phyloP scores from a whole-genome alignment of 2,797 vertebrate species.

The Apogon hyalosoma region DNA sequence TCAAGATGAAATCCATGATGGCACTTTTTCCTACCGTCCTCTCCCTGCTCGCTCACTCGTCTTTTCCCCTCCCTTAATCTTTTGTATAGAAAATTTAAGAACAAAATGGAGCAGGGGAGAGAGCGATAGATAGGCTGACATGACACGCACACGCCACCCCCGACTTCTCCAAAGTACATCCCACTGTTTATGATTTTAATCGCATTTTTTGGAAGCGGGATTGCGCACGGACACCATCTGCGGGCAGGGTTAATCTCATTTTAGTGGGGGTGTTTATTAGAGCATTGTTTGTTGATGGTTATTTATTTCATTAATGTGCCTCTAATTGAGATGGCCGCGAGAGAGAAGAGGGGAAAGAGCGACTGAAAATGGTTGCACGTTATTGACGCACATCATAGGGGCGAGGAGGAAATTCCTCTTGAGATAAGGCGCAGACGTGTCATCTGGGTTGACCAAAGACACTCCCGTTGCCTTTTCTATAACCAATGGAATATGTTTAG shows the following conservation, averaged over 20 bases:
- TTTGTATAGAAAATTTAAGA: constrained; percentile 87
- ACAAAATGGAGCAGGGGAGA: constrained; percentile 83
- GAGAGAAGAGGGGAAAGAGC: constrained; percentile 81
- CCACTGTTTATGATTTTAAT: constrained; percentile 46
- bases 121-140: constrained; percentile 77
- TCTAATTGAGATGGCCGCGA: constrained; percentile 89
- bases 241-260: constrained; percentile 54
- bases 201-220: constrained; percentile 34
- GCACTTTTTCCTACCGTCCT: constrained; percentile 79
- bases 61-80: constrained; percentile 85
- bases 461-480: constrained; percentile 70
- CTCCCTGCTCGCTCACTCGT: constrained; percentile 76
- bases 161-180: constrained; percentile 72
- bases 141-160: constrained; percentile 76
- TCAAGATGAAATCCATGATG: constrained; percentile 86
- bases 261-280: constrained; percentile 63
- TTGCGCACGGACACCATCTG: constrained; percentile 40
- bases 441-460: constrained; percentile 79
- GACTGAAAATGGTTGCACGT: constrained; percentile 88
- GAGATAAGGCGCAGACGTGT: constrained; percentile 84
- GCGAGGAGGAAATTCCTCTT: constrained; percentile 84
- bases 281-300: constrained; percentile 83
- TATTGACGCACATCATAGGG: constrained; percentile 86
- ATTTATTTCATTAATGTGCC: constrained; percentile 87
- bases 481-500: constrained; percentile 61